Percentiles rank a stretch among this genome's conserved stretches.
Conservation (phyloP, 2,888 invertebrate genomes). For the Tetanocera ferruginea region DNA sequence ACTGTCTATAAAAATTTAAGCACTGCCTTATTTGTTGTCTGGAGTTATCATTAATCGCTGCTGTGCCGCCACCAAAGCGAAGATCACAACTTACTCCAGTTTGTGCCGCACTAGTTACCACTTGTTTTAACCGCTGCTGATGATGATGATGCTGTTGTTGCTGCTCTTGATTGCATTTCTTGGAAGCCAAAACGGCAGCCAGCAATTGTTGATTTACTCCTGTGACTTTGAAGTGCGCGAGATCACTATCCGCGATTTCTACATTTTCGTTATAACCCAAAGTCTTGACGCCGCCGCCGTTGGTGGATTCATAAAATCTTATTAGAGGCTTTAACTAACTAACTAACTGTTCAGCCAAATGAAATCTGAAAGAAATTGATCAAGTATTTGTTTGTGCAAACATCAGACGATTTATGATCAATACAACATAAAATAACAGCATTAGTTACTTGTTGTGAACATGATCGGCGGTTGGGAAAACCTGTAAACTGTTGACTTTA, state of each 20-base stretch:
- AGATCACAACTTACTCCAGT: not conserved
- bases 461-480: slow-evolving; percentile 19
- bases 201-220: not conserved
- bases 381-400: slow-evolving; percentile 4
- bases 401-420: slow-evolving; percentile 17
- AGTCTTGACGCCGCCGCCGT: too few relatives aligned
- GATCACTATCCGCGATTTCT: not conserved
- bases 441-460: slow-evolving; percentile 14
- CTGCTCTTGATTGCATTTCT: slow-evolving; percentile 18
- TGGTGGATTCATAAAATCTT: not conserved
- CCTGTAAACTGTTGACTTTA: slow-evolving; percentile 30
- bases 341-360: slow-evolving; percentile 12
- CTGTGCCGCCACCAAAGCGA: not conserved
- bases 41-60: not conserved
- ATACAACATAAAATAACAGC: not conserved
- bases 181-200: slow-evolving; percentile 15
- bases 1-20: too few relatives aligned
- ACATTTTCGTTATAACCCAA: not conserved
- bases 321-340: not conserved
- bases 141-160: not conserved
- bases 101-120: not conserved
- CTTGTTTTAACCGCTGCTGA: not conserved
- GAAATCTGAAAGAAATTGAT: slow-evolving; percentile 19
- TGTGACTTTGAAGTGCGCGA: not conserved
- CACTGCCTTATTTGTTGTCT: not conserved